Base-by-base conservation (phyloP, 2,113 vertebrate genomes). In the Raja brachyura region DNA sequence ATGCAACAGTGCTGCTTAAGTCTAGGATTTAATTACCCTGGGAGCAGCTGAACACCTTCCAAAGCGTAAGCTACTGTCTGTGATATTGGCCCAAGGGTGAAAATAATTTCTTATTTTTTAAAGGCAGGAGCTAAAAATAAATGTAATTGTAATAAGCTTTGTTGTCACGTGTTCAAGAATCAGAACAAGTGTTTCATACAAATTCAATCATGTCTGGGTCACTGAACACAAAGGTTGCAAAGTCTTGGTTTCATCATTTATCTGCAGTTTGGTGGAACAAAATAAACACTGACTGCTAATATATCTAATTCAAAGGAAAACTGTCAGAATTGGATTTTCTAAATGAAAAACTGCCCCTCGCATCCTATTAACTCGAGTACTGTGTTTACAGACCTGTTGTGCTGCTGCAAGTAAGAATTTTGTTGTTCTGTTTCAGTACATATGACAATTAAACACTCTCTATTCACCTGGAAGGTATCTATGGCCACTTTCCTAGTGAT, bases 281-380 rank as follows among this genome's bases (percentile, higher is more conserved):
- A 90, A 31, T 63, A 39, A 70, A 70, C 31, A 31, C 48, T 90
- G 88, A 68, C 14, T 48, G 63, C 3, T 90, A 31, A 90, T 68
- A 16, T 48, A 8, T 48, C 63, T 70, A 39, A 90, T 33, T 70
- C 63, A 70, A 90, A 48, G 7, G 39, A 90, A 90, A 70, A 39
- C n/a, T 5, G 66, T 48, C 33, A 48, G 33, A 90, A 90, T 90
- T 90, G 88, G 63, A 90, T 90, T 70, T 48, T 90, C 16, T 70
- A 66, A 90, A 70, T 90, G 33, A 70, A 90, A 90, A 70, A n/a
- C 31, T 70, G n/a, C 7, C 18, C 1, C 63, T 39, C 48, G 39
- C 39, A 48, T 48, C 39, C 39, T 48, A 48, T 48, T 1, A 48
- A 48, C 39, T 48, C 39, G 3, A 48, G 39, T 48, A 48, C 39